These are phyloP conservation scores for Cheilosia impressa DNA, from an alignment of 2,888 invertebrate species.

Conservation along the genomic window DNA sequence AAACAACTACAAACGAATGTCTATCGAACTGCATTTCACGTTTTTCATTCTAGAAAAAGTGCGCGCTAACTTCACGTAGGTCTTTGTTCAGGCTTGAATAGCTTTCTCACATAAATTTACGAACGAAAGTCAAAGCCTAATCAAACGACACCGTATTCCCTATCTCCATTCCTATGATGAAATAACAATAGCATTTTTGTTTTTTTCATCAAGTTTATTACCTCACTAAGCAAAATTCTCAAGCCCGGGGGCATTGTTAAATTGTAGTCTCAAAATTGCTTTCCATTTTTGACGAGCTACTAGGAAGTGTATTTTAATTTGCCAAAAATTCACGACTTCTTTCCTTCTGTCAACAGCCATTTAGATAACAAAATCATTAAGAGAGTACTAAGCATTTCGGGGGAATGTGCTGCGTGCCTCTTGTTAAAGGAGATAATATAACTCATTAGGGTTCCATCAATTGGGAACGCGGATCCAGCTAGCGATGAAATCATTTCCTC, in stretches of 20 bases:
- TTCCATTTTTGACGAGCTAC: not conserved
- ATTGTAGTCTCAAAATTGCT: not conserved
- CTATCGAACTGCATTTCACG: no score
- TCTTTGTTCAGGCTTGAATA: slow-evolving; percentile 30
- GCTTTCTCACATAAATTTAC: slow-evolving; percentile 33
- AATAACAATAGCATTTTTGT: slow-evolving; percentile 5
- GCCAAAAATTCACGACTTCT: not conserved
- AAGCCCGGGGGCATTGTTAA: not conserved
- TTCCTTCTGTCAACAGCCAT: not conserved
- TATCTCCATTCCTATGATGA: not conserved
- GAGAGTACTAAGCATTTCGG: slow-evolving; percentile 8
- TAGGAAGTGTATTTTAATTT: not conserved
- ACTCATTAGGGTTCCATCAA: not conserved
- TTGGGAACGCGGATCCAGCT: not conserved
- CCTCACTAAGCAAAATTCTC: not conserved
- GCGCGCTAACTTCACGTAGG: no score
- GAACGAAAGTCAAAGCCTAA: slow-evolving; percentile 46
- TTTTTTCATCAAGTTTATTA: not conserved
- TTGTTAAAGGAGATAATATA: not conserved
- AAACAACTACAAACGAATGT: no score
- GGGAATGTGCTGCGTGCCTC: not conserved
- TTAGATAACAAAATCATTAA: not conserved
- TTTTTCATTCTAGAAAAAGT: no score
- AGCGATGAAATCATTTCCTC: slow-evolving; percentile 3
- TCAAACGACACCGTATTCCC: slow-evolving; percentile 1